Conservation (phyloP, 2,888 invertebrate genomes). For the Tolmerus cingulatus region DNA sequence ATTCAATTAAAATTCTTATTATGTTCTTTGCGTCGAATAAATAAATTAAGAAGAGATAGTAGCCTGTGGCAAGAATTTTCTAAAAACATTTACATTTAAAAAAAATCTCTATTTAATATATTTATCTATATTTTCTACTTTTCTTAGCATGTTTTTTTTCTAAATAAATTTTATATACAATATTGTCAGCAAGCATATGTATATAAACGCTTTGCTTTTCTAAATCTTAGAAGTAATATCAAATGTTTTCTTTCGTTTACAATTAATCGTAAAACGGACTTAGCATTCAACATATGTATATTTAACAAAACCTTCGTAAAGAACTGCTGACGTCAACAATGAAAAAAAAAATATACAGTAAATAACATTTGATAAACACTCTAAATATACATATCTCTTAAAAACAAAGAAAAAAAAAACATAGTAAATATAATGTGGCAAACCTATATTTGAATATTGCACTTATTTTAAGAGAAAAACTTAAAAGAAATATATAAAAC, state of each 20-base stretch:
- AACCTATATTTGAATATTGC: conserved; percentile 34
- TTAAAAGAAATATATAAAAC: conserved; percentile 1
- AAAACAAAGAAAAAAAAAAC: neutral
- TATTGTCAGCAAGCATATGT: neutral
- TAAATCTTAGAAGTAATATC: neutral
- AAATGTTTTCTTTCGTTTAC: neutral
- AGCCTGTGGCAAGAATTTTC: conserved; percentile 34
- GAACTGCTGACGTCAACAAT: conserved; percentile 12
- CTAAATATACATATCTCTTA: conserved; percentile 18
- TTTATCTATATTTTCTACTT: neutral
- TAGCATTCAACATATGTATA: neutral
- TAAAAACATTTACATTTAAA: neutral
- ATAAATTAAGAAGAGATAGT: neutral
- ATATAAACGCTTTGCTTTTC: neutral
- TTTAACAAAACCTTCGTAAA: conserved; percentile 6
- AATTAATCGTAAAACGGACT: neutral
- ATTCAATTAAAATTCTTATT: neutral
- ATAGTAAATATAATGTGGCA: conserved; percentile 28
- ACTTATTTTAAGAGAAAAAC: conserved; percentile 3
- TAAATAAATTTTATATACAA: neutral
- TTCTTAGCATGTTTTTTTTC: neutral
- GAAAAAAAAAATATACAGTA: conserved; percentile 20
- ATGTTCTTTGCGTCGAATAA: neutral
- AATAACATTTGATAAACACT: conserved; percentile 21
- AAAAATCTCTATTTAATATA: neutral